A percentile compares a stretch with the other conserved stretches of the same genome.
Evolutionary conservation across 2,113 vertebrate genomes (phyloP).

Genomic region (Solenodon paradoxus): DNA sequence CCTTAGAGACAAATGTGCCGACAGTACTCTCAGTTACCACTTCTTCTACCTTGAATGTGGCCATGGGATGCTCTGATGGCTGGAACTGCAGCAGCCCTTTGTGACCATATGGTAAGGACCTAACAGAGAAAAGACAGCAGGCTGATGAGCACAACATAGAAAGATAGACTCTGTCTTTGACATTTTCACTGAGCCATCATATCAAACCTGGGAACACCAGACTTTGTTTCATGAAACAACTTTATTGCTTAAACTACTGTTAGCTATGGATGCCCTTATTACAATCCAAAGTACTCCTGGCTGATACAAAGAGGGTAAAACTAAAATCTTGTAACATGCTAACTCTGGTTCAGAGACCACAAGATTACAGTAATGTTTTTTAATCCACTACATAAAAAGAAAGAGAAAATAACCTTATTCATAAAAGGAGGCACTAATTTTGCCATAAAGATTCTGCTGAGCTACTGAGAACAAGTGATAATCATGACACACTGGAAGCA

Average conservation of each 20-base stretch:
- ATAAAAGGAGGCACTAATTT: neutral
- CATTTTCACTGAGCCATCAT: neutral
- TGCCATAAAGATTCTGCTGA: neutral
- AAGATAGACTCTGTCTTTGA: neutral
- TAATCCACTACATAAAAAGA: neutral
- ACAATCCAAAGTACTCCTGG: neutral
- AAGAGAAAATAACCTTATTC: neutral
- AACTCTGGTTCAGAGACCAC: neutral
- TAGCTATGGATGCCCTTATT: neutral
- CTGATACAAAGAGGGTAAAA: neutral
- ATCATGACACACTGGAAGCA: neutral
- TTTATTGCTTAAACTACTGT: neutral
- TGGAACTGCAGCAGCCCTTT: neutral
- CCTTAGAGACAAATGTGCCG: neutral
- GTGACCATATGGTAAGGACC: neutral
- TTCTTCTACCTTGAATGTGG: neutral
- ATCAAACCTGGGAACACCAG: neutral
- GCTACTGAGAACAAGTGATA: neutral
- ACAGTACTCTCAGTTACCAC: neutral
- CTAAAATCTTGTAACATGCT: neutral
- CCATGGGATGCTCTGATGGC: neutral
- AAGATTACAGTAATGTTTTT: neutral
- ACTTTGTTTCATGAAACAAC: neutral
- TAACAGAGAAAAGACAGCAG: neutral
- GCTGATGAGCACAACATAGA: neutral